Base-by-base conservation (phyloP, 2,113 vertebrate species). In the Clupea harengus region DNA sequence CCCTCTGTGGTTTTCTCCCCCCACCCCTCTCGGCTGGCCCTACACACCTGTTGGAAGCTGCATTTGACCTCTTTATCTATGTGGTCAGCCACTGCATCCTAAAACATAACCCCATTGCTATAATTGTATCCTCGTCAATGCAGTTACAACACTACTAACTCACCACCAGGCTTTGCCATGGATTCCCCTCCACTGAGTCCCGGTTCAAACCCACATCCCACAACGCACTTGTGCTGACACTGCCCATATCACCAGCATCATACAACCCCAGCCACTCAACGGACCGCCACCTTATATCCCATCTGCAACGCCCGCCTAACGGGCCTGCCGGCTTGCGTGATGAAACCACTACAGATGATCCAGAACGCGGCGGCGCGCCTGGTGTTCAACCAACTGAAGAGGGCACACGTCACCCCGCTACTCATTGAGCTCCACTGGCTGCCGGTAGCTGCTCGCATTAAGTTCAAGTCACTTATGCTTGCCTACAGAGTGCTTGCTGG, bases 1-100 rank as follows among this genome's bases (percentile, higher is more conserved):
- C 45, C 86, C 89, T 49, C 50, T 25, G 18, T 81, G 87, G 84
- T 80, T 46, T 52, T 39, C 52, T 45, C 81, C 7, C 45, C 20
- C 46, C 15, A 44, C 82, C 32, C 60, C 54, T 72, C 72, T 32
- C 72, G 39, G 72, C 72, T 78, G 72, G 9, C 39, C 32, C 32
- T 44, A 28, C 28, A 18, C 28, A 78, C 72, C 67, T 78, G 72
- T 78, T 32, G 39, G 32, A 39, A 44, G 39, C 10, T 78, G 13
- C 28, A 32, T 78, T 32, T 15, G 67, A 75, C 28, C 8, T n/a
- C n/a, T n/a, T n/a, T 25, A 15, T 72, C 1, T 28, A 10, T 32
- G 64, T 25, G 54, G 54, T 22, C 18, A 22, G 20, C 6, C 54
- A 72, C 72, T 39, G 5, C 39, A 39, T 78, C 28, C 28, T 32